Evolutionary conservation across 2,797 vertebrate genomes (phyloP), one percentile per base, ranked within the genome.

Genomic region (Cirrhinus mrigala): DNA sequence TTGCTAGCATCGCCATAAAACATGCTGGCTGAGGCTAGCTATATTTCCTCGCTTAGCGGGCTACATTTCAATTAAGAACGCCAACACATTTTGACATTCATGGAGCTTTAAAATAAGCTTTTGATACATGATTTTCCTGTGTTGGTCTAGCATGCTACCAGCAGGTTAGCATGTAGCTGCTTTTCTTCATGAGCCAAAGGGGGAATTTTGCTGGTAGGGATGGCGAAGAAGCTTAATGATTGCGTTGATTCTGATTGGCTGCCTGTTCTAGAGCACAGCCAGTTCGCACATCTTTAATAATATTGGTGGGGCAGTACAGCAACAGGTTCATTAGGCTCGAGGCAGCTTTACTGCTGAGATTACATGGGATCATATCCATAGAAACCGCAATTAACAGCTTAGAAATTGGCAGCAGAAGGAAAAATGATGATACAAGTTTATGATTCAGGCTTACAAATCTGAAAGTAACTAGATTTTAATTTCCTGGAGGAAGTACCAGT

Each of bases 61-160:
- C 92, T 94, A 94, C 93, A 92, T 94, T 94, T 95, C 93, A 95
- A 93, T 95, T 94, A 94, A 93, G 92, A 93, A 91, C 88, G 9
- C 92, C 93, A 94, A 93, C 92, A 93, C 91, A 90, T 92, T 91
- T 92, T 93, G 94, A 95, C 94, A 94, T 95, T 95, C 93, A 95
- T 94, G 82, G 93, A 86, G 92, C 92, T 94, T 93, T 94, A 94
- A 95, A 95, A 95, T 93, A 93, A 94, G 92, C 88, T 93, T 94
- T 92, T 94, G 94, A 95, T 94, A 93, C 94, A 95, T 94, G 89
- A 92, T 94, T 93, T 93, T 92, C 87, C 87, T 92, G 89, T 88
- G 90, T 92, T 90, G 90, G 82, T 90, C 90, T 94, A 93, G 93
- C 92, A 91, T 92, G 91, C 91, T 91, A 91, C 89, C 91, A 90